Conservation (phyloP, 2,797 vertebrate genomes). For the Hapalemur alaotrensis region DNA sequence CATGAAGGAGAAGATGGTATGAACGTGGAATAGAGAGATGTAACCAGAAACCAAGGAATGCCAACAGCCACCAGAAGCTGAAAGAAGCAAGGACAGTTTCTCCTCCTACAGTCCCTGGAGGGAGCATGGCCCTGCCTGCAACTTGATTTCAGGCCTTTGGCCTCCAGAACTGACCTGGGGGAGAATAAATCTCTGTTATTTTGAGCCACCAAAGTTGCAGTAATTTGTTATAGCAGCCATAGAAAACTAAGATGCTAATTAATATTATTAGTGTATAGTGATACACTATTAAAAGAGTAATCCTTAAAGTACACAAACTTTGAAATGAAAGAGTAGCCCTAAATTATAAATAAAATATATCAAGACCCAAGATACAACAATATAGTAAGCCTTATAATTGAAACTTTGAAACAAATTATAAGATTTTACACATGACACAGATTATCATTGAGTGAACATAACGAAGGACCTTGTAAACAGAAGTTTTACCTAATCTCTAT, state of each 20-base stretch:
- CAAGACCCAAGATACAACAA: conserved; percentile 1
- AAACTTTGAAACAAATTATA: background rate
- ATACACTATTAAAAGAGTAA: background rate
- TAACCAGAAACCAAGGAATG: background rate
- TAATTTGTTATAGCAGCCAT: background rate
- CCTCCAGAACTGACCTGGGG: background rate
- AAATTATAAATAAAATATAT: conserved; percentile 1
- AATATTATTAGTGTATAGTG: background rate
- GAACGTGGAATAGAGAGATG: background rate
- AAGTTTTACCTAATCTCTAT: background rate
- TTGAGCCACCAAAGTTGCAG: background rate
- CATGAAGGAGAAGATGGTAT: background rate
- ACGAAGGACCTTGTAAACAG: background rate
- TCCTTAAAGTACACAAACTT: background rate
- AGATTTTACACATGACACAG: background rate
- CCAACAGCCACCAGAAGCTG: background rate
- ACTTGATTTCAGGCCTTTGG: background rate
- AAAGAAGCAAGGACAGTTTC: background rate
- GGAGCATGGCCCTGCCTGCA: background rate
- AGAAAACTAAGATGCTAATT: background rate
- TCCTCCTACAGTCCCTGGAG: background rate
- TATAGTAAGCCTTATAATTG: background rate
- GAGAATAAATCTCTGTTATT: background rate
- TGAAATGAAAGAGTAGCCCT: conserved; percentile 24
- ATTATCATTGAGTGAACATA: background rate